These are phyloP conservation scores for Pavo muticus DNA, from an alignment of 2,113 vertebrate genomes.

Conservation along the genomic window DNA sequence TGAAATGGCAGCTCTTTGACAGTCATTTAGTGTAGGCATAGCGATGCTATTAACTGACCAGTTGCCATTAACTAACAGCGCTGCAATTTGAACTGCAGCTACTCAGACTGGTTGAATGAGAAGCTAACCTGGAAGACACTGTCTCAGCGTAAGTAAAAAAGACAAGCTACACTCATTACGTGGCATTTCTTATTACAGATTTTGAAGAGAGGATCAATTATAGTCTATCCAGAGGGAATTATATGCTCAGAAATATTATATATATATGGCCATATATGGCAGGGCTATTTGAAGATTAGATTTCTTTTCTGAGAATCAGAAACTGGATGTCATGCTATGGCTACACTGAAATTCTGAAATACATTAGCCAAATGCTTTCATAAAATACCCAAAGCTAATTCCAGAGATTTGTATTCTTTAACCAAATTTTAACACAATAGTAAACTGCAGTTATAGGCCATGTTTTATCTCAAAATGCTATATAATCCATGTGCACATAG, in stretches of 20 bases:
- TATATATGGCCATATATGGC: not conserved
- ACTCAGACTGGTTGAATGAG: not conserved
- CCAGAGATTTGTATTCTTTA: not conserved
- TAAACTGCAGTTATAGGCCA: not conserved
- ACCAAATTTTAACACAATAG: not conserved
- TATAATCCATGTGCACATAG: not conserved
- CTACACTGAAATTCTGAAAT: conserved; percentile 1
- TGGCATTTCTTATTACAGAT: not conserved
- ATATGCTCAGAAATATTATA: not conserved
- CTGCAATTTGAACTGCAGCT: not conserved
- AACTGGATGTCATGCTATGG: not conserved
- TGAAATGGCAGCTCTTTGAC: not conserved
- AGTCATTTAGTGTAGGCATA: not conserved
- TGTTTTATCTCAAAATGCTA: not conserved
- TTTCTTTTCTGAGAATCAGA: not conserved
- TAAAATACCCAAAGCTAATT: not conserved
- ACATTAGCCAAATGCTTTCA: not conserved
- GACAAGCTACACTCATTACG: not conserved
- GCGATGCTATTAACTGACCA: not conserved
- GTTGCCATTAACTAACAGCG: not conserved
- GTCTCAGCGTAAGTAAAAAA: not conserved
- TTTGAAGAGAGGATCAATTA: not conserved
- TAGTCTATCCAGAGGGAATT: not conserved
- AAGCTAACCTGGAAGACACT: not conserved
- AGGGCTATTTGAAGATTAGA: not conserved